Base-by-base conservation (phyloP, 1,140 invertebrate species). In the Batillaria attramentaria region DNA sequence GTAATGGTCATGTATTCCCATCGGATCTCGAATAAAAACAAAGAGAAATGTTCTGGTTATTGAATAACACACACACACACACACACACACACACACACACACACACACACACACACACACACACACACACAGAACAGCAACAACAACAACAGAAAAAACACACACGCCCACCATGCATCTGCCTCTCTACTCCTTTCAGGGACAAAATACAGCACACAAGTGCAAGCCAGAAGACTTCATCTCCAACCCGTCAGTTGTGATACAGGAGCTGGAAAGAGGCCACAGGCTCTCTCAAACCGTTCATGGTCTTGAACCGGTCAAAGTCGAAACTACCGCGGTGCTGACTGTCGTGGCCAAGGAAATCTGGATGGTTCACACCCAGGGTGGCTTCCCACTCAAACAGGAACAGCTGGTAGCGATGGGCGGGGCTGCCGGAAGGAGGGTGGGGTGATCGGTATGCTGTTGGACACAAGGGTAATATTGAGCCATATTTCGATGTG, bases 331-430 rank as follows among this genome's bases (percentile, higher is more conserved):
- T 24, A 8, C 8, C 10, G 57, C 57, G 57, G 57, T 8, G n/a
- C n/a, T 1, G n/a, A 8, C 33, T n/a, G 57, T 62, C 57, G 8
- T 3, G n/a, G 3, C 57, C 57, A 8, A 62, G 57, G 24, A 62
- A 62, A 62, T 6, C 33, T 8, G 57, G 57, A 1, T 5, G 57
- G 57, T 28, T 24, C n/a, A 62, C 10, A n/a, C 10, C 24, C n/a
- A 62, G n/a, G n/a, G n/a, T 31, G n/a, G 57, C n/a, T 28, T 28
- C 57, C 57, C 57, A 62, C n/a, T 31, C n/a, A 31, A 28, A 62
- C 10, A 62, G 57, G 57, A 62, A 62, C n/a, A 62, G 33, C 57
- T 62, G 57, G 33, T 62, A 62, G 10, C 57, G 57, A 62, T 62
- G 57, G 33, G 57, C 3, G 6, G 57, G 57, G 24, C n/a, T 62